Evolutionary conservation across 2,888 invertebrate genomes (phyloP).

Genomic region (Leucania comma): DNA sequence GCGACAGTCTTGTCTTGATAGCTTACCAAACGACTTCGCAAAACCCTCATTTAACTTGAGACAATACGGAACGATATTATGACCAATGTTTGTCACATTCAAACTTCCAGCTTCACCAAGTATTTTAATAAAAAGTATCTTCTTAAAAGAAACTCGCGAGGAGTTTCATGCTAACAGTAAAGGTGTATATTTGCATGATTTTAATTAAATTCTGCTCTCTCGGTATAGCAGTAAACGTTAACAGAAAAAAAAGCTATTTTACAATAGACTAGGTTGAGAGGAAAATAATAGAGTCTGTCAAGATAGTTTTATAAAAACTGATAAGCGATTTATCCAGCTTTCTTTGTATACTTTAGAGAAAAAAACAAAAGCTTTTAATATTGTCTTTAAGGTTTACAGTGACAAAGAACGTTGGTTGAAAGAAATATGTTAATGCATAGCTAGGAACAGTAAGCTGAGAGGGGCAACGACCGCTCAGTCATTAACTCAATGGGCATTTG

Average conservation of each 20-base stretch:
- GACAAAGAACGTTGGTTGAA: slow-evolving; percentile 36
- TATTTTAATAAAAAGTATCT: slow-evolving; percentile 74
- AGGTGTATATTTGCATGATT: slow-evolving; percentile 81
- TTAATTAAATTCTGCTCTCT: slow-evolving; percentile 77
- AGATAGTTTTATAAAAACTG: slow-evolving; percentile 51
- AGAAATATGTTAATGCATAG: slow-evolving; percentile 54
- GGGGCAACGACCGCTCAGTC: slow-evolving; percentile 54
- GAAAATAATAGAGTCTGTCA: slow-evolving; percentile 35
- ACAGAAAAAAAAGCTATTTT: slow-evolving; percentile 54
- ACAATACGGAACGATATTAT: slow-evolving; percentile 63
- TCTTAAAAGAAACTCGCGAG: slow-evolving; percentile 64
- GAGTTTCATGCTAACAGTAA: slow-evolving; percentile 63
- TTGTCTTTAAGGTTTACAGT: slow-evolving; percentile 20
- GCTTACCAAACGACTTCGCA: slow-evolving; percentile 43
- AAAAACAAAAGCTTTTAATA: slow-evolving; percentile 44
- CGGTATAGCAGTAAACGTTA: slow-evolving; percentile 55
- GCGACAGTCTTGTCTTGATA: slow-evolving; percentile 22
- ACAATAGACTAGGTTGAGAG: slow-evolving; percentile 32
- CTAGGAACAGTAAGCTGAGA: slow-evolving; percentile 21
- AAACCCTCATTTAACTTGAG: slow-evolving; percentile 65
- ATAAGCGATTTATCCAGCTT: slow-evolving; percentile 43
- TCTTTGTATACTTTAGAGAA: slow-evolving; percentile 30
- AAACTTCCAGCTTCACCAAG: slow-evolving; percentile 67
- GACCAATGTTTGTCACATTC: slow-evolving; percentile 71
- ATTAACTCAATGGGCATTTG: slow-evolving; percentile 63